Conservation (phyloP, 2,888 invertebrate genomes). For the Drosophila lutescens region DNA sequence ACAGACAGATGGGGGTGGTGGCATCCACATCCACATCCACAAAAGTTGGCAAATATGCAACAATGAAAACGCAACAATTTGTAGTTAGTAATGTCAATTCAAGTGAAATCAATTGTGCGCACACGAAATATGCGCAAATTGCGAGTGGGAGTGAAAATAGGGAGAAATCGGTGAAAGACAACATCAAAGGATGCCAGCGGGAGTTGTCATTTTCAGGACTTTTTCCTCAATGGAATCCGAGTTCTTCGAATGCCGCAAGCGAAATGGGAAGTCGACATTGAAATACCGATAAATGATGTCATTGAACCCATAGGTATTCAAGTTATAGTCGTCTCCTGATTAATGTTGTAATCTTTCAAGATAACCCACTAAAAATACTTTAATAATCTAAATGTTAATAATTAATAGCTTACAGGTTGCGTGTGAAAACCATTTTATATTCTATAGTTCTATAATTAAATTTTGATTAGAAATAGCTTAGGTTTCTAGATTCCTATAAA, state of each 20-base stretch:
- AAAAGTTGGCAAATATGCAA: constrained; percentile 31
- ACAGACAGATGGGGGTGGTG: not conserved
- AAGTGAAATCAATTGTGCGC: constrained; percentile 53
- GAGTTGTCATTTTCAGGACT: constrained; percentile 1
- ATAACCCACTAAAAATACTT: too few relatives aligned
- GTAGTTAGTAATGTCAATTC: constrained; percentile 47
- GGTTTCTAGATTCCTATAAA: not conserved
- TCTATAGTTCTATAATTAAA: too few relatives aligned
- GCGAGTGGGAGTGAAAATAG: not conserved
- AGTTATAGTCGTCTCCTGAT: too few relatives aligned
- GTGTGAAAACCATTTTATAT: too few relatives aligned
- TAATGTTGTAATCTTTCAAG: too few relatives aligned
- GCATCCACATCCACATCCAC: not conserved
- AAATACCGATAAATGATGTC: too few relatives aligned
- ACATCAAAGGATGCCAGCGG: constrained; percentile 7
- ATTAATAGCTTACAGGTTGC: too few relatives aligned
- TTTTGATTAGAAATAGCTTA: too few relatives aligned
- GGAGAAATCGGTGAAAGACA: not conserved
- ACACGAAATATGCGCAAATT: constrained; percentile 9
- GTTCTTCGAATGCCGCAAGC: not conserved
- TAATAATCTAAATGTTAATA: too few relatives aligned
- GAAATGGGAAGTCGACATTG: not conserved
- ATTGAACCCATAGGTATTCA: too few relatives aligned
- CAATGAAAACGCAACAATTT: constrained; percentile 30
- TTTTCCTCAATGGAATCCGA: not conserved